Conservation (phyloP, 2,888 invertebrate genomes). For the Holacanthella duospinosa region DNA sequence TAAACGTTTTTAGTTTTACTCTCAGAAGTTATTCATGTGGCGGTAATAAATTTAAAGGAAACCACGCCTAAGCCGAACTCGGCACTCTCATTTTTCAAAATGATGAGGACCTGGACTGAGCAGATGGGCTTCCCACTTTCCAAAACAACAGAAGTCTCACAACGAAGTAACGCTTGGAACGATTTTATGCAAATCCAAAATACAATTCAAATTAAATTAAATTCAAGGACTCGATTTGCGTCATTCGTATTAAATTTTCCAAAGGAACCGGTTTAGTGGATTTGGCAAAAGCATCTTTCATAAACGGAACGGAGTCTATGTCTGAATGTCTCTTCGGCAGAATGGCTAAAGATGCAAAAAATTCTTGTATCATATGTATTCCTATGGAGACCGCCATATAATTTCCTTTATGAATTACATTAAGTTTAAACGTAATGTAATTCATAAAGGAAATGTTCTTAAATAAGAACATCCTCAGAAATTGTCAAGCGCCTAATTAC, state of each 20-base stretch:
- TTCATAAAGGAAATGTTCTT: too few species aligned
- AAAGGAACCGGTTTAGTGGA: constrained; percentile 61
- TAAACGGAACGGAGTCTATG: constrained; percentile 50
- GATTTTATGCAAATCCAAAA: constrained; percentile 55
- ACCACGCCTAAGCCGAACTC: too few species aligned
- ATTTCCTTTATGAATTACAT: too few species aligned
- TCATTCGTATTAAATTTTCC: constrained; percentile 75
- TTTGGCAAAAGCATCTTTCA: constrained; percentile 49
- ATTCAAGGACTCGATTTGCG: constrained; percentile 54
- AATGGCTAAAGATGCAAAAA: constrained; percentile 66
- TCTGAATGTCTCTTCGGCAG: constrained; percentile 56
- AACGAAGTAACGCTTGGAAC: background rate
- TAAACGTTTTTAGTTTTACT: too few species aligned
- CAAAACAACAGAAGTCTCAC: constrained; percentile 31
- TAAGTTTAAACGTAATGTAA: too few species aligned
- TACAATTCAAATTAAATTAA: constrained; percentile 64
- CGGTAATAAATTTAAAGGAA: too few species aligned
- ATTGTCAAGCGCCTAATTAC: too few species aligned
- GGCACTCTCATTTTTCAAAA: constrained; percentile 43
- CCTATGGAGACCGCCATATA: too few species aligned
- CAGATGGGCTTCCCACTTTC: constrained; percentile 48
- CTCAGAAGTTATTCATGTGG: too few species aligned
- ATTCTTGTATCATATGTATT: too few species aligned
- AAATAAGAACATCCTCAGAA: too few species aligned
- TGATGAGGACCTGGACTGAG: constrained; percentile 48